Base-by-base conservation (phyloP, 2,113 vertebrate genomes). In the Osmerus eperlanus region DNA sequence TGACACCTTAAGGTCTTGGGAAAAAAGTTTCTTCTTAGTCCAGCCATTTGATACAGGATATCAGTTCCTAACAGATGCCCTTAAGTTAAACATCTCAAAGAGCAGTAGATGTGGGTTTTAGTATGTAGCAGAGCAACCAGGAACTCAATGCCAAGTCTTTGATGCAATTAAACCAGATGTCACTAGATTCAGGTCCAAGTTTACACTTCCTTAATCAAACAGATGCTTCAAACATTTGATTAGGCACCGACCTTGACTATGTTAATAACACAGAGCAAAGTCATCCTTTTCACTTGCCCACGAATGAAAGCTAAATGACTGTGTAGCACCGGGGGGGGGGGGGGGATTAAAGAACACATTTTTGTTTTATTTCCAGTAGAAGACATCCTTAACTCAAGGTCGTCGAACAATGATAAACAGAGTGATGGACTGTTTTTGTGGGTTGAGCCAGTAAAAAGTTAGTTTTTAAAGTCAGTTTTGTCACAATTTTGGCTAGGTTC, bases 101-200 rank as follows among this genome's bases (percentile, higher is more conserved):
- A 47, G 41, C 41, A 9, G 9, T 47, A 47, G 41, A 47, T 47
- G 41, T 1, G 41, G 41, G 8, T 11, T 53, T 67, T 68, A 54
- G 69, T 54, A 66, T 75, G 67, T 53, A 25, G 36, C 5, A 47
- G 36, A 32, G 60, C 23, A 58, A 69, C 54, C 64, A n/a, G 56
- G 47, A n/a, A 65, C 70, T 32, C 14, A 9, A 19, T 72, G 75
- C 53, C 68, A 81, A 72, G 70, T 59, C 56, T 77, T 70, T 73
- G 77, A 83, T 53, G 59, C 21, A 73, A 75, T 73, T 75, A 70
- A 73, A 72, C 13, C 67, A 76, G 60, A 41, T 72, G 72, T 72
- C 72, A n/a, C 55, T 32, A 32, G 64, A 66, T 62, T 58, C 62
- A 61, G 60, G 60, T 77, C 54, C 60, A 72, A 63, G 25, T 70